Conservation (phyloP, 2,888 invertebrate species). For the Ophion obscuratus region DNA sequence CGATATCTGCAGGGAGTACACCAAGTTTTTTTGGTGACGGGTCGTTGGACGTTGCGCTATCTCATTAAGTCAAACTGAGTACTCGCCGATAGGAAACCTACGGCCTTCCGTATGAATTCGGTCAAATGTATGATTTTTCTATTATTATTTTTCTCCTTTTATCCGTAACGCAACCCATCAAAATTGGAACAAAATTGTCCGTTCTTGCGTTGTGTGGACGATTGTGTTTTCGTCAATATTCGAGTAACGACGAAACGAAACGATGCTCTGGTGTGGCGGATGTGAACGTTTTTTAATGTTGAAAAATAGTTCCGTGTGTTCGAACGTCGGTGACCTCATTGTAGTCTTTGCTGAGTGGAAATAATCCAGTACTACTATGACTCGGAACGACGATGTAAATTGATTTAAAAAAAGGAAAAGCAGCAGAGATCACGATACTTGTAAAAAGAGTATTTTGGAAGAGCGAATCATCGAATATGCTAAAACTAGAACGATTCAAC, state of each 20-base stretch:
- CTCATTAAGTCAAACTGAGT: neutral
- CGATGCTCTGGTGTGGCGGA: no score
- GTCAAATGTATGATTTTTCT: neutral
- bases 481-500: no score
- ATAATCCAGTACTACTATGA: neutral
- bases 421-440: no score
- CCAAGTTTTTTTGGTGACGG: no score
- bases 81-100: neutral
- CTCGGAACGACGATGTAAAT: neutral
- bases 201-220: neutral
- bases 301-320: neutral
- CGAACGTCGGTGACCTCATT: neutral
- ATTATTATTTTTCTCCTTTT: neutral
- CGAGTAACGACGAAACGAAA: neutral
- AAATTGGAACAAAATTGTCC: neutral
- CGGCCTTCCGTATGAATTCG: neutral
- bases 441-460: no score
- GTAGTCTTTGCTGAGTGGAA: no score
- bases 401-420: neutral
- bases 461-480: no score
- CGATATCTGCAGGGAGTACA: no score
- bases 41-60: slow-evolving; percentile 5
- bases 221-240: neutral
- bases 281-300: no score
- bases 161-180: neutral